Evolutionary conservation across 2,797 vertebrate genomes (phyloP), one percentile per base, ranked within the genome.

Genomic region (Sebastiscus albofasciatus): DNA sequence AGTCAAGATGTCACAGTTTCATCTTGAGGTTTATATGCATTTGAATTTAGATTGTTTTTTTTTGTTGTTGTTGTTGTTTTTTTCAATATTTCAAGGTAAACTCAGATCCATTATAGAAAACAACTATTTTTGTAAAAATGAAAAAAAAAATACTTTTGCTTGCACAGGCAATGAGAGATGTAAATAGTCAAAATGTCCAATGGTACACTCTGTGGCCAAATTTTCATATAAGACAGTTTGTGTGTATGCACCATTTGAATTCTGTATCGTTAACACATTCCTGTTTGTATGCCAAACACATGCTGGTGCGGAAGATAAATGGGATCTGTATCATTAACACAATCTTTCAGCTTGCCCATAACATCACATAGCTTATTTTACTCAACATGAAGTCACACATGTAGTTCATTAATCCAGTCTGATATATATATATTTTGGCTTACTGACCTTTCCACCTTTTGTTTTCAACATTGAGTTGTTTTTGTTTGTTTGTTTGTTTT

Each of bases 111-210:
- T 88, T 91, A 83, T 87, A 92, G 91, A 92, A 94, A 94, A 95
- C 79, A 91, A 87, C 89, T 96, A 96, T 96, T 96, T 96, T 96
- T 96, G 88, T 96, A 96, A 90, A 66, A 78, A 72, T 2, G 60
- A 64, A 46, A 54, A 59, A 62, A 54, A 31, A 85, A 91, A 82
- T 85, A 87, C 91, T 68, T 87, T 93, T 90, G 91, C 89, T 93
- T 92, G 91, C 89, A 89, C 86, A 89, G 79, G 79, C 80, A 79
- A 75, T 87, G 92, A 92, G 89, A 88, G 93, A 77, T 96, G 95
- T 96, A 95, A 87, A 94, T 94, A 94, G 83, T 87, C 12, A 20
- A 79, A 75, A 87, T 85, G 88, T 93, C 86, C 86, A 78, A 89
- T 86, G 93, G 94, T 94, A 93, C 92, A 87, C 75, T 84, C 80